phyloP scores from a whole-genome alignment of 2,888 invertebrate species.

The Lysandra coridon region DNA sequence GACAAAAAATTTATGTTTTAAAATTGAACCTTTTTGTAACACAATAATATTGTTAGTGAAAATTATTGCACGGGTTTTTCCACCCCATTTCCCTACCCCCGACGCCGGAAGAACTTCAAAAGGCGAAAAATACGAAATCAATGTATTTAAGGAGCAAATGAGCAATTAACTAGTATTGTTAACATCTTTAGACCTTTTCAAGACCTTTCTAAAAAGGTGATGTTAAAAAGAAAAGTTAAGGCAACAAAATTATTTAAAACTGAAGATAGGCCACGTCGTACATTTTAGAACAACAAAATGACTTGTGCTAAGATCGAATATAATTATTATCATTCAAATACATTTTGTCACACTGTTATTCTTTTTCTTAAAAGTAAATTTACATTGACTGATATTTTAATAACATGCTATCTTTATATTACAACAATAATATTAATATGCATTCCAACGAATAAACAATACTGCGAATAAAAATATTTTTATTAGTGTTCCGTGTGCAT shows the following conservation, averaged over 20 bases:
- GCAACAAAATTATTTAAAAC: too few relatives aligned
- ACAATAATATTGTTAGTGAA: too few relatives aligned
- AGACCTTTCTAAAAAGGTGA: neutral
- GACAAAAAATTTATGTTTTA: too few relatives aligned
- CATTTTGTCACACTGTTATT: too few relatives aligned
- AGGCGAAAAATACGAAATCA: neutral
- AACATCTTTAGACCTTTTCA: slow-evolving; percentile 34
- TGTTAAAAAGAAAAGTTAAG: neutral
- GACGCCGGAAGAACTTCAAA: neutral
- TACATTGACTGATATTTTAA: too few relatives aligned
- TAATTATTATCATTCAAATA: too few relatives aligned
- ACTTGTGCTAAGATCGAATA: too few relatives aligned
- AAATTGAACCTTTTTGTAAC: too few relatives aligned
- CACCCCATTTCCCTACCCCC: neutral
- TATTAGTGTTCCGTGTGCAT: slow-evolving; percentile 48
- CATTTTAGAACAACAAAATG: too few relatives aligned
- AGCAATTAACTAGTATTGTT: slow-evolving; percentile 44
- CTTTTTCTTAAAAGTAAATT: too few relatives aligned
- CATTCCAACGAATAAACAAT: neutral
- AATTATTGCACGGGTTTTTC: neutral
- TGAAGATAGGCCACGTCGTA: too few relatives aligned
- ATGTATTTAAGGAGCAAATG: slow-evolving; percentile 43
- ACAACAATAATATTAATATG: neutral
- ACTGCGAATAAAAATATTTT: neutral
- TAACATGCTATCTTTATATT: too few relatives aligned